These are phyloP conservation scores for Cossypha polioptera DNA, from an alignment of 2,797 vertebrate genomes.

Conservation along the genomic window DNA sequence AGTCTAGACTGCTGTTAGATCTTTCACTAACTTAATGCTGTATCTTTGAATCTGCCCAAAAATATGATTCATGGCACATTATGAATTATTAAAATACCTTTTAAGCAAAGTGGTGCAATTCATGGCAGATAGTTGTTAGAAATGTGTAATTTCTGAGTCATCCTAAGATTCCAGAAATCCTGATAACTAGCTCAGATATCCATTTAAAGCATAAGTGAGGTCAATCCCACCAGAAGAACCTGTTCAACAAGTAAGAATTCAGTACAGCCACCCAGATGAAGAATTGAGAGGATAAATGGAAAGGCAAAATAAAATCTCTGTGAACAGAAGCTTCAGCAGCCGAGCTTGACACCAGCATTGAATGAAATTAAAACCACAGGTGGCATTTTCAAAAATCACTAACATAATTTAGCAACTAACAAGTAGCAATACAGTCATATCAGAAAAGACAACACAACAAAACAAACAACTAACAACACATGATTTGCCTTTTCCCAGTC, in stretches of 20 bases:
- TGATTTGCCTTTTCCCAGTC: background rate
- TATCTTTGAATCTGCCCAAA: background rate
- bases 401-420: background rate
- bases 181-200: background rate
- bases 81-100: constrained; percentile 2
- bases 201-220: background rate
- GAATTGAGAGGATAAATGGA: background rate
- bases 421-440: background rate
- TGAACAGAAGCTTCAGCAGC: background rate
- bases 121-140: background rate
- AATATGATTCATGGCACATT: background rate
- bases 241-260: background rate
- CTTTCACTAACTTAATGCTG: background rate
- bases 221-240: background rate
- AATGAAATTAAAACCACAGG: background rate
- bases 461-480: background rate
- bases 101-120: background rate
- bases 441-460: background rate
- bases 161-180: background rate
- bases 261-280: background rate
- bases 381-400: background rate
- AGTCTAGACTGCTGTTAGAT: background rate
- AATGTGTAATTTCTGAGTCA: background rate
- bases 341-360: background rate
- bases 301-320: background rate